A percentile compares a stretch with the other conserved stretches of the same genome.
These are phyloP conservation scores for Ditula angustiorana DNA, from an alignment of 2,888 invertebrate species.

Conservation along the genomic window DNA sequence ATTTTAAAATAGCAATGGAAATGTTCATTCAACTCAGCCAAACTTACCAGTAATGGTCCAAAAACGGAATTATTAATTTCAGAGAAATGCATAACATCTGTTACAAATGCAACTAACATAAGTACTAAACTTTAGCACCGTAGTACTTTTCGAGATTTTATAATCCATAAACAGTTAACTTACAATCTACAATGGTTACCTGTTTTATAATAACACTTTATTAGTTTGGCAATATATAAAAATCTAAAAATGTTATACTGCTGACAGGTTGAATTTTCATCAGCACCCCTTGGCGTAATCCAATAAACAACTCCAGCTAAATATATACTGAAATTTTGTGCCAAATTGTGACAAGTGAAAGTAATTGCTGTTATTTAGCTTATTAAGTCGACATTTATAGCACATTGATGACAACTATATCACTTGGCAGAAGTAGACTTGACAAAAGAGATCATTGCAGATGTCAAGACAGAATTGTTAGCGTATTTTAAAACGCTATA, in stretches of 20 bases:
- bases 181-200: constrained; percentile 51
- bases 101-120: constrained; percentile 49
- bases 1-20: constrained; percentile 45
- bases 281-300: not conserved
- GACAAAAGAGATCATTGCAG: not conserved
- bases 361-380: not conserved
- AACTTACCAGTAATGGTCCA: constrained; percentile 51
- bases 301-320: not conserved
- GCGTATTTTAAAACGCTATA: no score
- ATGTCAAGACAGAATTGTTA: constrained; percentile 13
- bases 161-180: constrained; percentile 60
- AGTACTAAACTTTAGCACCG: constrained; percentile 65
- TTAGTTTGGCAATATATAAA: constrained; percentile 60
- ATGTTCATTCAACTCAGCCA: constrained; percentile 37
- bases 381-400: constrained; percentile 7
- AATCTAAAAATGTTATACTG: constrained; percentile 14
- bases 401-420: constrained; percentile 9
- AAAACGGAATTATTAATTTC: constrained; percentile 50
- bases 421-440: not conserved
- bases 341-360: not conserved
- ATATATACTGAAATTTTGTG: not conserved
- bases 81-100: constrained; percentile 45
- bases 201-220: constrained; percentile 58
- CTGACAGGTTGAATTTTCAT: constrained; percentile 6
- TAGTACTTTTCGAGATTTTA: constrained; percentile 62